Percentiles rank a stretch among this genome's conserved stretches.
These are phyloP conservation scores for Azemiops feae DNA, from an alignment of 2,113 vertebrate species.

Conservation along the genomic window DNA sequence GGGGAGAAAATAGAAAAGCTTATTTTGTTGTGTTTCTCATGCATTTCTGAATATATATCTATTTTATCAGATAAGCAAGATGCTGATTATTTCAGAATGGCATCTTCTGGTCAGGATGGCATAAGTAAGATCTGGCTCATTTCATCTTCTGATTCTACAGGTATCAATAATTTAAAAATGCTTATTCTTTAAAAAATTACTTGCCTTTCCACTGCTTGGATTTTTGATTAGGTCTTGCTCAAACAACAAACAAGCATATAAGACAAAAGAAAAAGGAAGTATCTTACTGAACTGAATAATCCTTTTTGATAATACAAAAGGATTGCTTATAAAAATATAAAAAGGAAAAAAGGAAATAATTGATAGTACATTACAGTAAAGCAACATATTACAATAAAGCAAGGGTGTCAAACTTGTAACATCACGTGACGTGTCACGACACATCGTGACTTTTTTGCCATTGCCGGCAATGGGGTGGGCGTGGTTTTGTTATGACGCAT, in stretches of 20 bases:
- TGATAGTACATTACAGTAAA: not conserved
- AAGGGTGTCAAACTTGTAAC: no score
- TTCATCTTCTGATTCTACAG: conserved; percentile 70
- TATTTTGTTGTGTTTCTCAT: conserved; percentile 38
- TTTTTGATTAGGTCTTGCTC: not conserved
- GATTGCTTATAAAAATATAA: not conserved
- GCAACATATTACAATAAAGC: not conserved
- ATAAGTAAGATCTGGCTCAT: conserved; percentile 82
- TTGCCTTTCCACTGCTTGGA: not conserved
- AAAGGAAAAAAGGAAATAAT: not conserved
- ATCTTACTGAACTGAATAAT: not conserved
- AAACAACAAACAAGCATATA: not conserved
- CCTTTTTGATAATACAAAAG: not conserved
- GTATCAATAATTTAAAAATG: conserved; percentile 65
- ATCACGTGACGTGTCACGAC: no score
- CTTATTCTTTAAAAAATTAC: not conserved
- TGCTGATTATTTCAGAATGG: conserved; percentile 75
- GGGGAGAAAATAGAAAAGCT: not conserved
- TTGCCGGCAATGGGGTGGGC: no score
- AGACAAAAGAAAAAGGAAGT: not conserved
- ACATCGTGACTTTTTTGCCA: no score
- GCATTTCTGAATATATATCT: conserved; percentile 33
- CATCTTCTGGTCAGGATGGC: conserved; percentile 89
- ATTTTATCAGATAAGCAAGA: conserved; percentile 65
- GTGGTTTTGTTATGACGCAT: no score